Base-by-base conservation (phyloP, 2,888 invertebrate species). In the Tetragnatha montana region DNA sequence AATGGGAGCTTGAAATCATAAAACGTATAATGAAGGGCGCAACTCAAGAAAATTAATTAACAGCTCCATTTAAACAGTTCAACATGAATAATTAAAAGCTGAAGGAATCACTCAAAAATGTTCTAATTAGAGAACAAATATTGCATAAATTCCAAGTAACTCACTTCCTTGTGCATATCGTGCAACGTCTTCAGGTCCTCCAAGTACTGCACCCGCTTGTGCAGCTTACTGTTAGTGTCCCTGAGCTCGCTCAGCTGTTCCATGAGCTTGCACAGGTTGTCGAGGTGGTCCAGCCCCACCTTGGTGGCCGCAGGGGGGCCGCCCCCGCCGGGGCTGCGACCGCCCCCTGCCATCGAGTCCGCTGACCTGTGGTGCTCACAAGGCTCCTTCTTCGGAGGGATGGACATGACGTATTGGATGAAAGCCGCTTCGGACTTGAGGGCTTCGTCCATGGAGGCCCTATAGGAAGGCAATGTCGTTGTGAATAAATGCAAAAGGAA, bases 271-370 rank as follows among this genome's bases (percentile, higher is more conserved):
- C 97, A 95, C 8, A 97, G 94, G 92, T 96, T 96, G 92, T 96
- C 97, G 78, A 97, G 93, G 92, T 97, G 97, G 92, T 97, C 96
- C 91, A 97, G 95, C 3, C 94, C 94, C 0, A 96, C 95, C 92
- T 96, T 91, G n/a, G 91, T 89, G 21, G 74, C 69, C 0, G 80
- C 10, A 10, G 68, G n/a, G 17, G 69, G 12, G 10, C n/a, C 47
- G 22, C 71, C 17, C 0, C 70, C 73, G 12, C 79, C 47, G 1
- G 84, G 88, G 50, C 70, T 84, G 21, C 85, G 76, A 19, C 22
- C 73, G 17, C 75, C 80, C n/a, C 22, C 82, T 6, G 85, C 50
- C 76, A 82, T 76, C 2, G 82, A 81, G 10, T 81, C 85, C 6
- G 74, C 35, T 8, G 82, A 79, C 47, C 35, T 73, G 60, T 81